A percentile compares a stretch with the other conserved stretches of the same genome.
These are phyloP conservation scores for Pandemis heparana DNA, from an alignment of 2,888 invertebrate genomes.

Conservation along the genomic window DNA sequence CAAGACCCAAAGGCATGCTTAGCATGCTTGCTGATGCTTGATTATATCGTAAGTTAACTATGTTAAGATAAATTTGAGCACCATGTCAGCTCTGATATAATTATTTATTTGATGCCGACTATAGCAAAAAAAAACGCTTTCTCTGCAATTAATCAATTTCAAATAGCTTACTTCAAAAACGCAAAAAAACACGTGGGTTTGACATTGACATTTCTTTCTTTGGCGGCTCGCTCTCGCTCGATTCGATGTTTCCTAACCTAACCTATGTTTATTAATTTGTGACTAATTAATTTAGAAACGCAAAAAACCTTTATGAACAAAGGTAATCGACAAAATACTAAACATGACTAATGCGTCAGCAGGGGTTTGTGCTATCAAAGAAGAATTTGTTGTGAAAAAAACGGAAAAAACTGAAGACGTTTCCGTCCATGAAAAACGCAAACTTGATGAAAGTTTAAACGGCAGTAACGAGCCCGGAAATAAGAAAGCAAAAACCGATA, in stretches of 20 bases:
- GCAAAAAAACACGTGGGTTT: constrained; percentile 37
- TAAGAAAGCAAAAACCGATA: constrained; percentile 60
- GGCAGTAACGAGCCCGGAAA: constrained; percentile 51
- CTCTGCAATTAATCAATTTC: not conserved
- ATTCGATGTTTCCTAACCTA: not conserved
- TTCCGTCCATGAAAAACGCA: constrained; percentile 62
- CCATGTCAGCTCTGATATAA: too few species aligned
- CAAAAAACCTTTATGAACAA: not conserved
- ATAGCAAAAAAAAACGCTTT: too few species aligned
- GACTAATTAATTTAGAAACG: not conserved
- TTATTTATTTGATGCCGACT: too few species aligned
- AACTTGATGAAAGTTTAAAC: constrained; percentile 56
- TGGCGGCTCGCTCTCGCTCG: not conserved
- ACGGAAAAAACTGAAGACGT: constrained; percentile 52
- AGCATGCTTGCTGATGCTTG: not conserved
- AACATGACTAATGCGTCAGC: constrained; percentile 62
- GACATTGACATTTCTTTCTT: constrained; percentile 28
- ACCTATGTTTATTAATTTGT: not conserved
- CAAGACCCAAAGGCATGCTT: too few species aligned
- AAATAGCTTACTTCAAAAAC: not conserved
- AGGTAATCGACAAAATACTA: not conserved
- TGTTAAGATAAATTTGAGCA: too few species aligned
- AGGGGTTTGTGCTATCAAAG: constrained; percentile 77
- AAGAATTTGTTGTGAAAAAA: constrained; percentile 67
- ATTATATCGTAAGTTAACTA: too few species aligned